A percentile compares a stretch with the other conserved stretches of the same genome.
These are phyloP conservation scores for Epicampocera succincta DNA, from an alignment of 2,888 invertebrate species.

Conservation along the genomic window DNA sequence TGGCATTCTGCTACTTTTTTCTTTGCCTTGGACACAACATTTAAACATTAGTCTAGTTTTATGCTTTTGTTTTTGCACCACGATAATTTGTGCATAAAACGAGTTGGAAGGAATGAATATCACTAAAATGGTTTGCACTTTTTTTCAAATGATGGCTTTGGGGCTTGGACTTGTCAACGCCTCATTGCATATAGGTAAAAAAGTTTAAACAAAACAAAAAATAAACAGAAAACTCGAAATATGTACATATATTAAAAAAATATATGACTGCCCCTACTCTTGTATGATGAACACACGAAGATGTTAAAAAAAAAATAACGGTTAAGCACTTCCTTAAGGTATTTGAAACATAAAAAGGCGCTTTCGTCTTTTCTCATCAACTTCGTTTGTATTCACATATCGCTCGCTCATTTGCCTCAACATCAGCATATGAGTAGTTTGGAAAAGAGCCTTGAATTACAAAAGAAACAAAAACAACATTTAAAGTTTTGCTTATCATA, in stretches of 20 bases:
- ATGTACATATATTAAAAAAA: neutral
- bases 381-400: too few species aligned
- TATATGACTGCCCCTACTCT: conserved; percentile 7
- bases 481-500: too few species aligned
- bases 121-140: conserved; percentile 12
- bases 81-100: conserved; percentile 38
- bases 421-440: too few species aligned
- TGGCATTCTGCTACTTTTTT: conserved; percentile 22
- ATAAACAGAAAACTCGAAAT: conserved; percentile 12
- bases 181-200: conserved; percentile 51
- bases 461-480: too few species aligned
- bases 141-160: conserved; percentile 41
- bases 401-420: too few species aligned
- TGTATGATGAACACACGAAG: conserved; percentile 9
- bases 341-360: too few species aligned
- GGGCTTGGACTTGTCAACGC: conserved; percentile 63
- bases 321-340: neutral
- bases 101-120: conserved; percentile 12
- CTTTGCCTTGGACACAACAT: conserved; percentile 35
- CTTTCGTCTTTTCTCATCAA: too few species aligned
- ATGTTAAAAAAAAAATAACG: conserved; percentile 20
- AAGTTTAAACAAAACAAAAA: neutral
- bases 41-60: conserved; percentile 50
- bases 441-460: too few species aligned
- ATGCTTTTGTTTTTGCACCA: conserved; percentile 12